Conservation (phyloP, 2,888 invertebrate genomes). For the Cylloceria caligata region DNA sequence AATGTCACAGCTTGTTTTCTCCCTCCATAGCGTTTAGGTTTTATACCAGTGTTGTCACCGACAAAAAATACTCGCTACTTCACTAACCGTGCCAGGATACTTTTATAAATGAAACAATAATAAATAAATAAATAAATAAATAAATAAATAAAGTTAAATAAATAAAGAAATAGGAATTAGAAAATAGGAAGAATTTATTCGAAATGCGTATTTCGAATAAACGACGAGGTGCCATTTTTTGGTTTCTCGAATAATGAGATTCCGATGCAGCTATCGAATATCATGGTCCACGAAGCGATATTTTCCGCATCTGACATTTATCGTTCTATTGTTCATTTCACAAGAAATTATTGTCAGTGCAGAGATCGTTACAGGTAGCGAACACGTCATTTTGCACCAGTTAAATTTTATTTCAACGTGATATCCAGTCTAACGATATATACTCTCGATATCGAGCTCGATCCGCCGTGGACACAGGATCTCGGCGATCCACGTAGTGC, state of each 20-base stretch:
- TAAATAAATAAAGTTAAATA: too few relatives aligned
- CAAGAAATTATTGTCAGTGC: conserved; percentile 28
- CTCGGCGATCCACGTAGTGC: conserved; percentile 54
- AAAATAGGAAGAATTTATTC: not conserved
- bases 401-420: conserved; percentile 38
- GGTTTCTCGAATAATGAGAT: not conserved
- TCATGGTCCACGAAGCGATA: not conserved
- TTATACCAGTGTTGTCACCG: too few relatives aligned
- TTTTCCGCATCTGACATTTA: conserved; percentile 12
- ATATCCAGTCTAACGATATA: not conserved
- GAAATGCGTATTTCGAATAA: not conserved
- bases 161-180: too few relatives aligned
- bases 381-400: conserved; percentile 13
- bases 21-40: too few relatives aligned
- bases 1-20: too few relatives aligned
- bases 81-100: too few relatives aligned
- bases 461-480: conserved; percentile 31
- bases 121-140: too few relatives aligned
- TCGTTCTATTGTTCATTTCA: conserved; percentile 20
- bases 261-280: not conserved
- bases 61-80: too few relatives aligned
- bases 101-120: too few relatives aligned
- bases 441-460: conserved; percentile 25
- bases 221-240: not conserved
- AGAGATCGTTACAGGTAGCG: conserved; percentile 20